These are phyloP conservation scores for Hydrochoerus hydrochaeris DNA, from an alignment of 2,113 vertebrate species.

Conservation along the genomic window DNA sequence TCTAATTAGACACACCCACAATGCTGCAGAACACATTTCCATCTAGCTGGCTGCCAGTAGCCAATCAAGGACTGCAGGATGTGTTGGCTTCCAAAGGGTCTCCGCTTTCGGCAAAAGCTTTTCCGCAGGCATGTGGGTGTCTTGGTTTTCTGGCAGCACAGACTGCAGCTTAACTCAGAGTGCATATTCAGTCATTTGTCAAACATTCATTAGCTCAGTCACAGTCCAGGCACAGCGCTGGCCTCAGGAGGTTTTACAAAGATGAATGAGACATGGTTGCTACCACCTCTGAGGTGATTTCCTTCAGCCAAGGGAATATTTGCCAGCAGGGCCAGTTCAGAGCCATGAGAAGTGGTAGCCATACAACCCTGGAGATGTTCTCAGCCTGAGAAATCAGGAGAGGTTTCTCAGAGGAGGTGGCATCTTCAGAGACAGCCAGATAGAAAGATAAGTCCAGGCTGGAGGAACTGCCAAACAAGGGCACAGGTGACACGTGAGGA, in stretches of 20 bases:
- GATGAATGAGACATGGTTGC: neutral
- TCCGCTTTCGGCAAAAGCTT: conserved; percentile 27
- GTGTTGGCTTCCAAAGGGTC: conserved; percentile 66
- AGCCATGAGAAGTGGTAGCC: neutral
- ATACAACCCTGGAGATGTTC: neutral
- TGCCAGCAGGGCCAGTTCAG: neutral
- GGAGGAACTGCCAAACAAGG: neutral
- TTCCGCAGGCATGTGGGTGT: conserved; percentile 36
- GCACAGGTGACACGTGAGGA: neutral
- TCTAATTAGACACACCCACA: conserved; percentile 77
- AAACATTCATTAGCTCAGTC: conserved; percentile 30
- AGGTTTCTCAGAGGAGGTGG: neutral
- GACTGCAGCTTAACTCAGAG: conserved; percentile 52
- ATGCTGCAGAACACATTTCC: conserved; percentile 44
- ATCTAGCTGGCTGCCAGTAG: conserved; percentile 54
- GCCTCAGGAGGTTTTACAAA: conserved; percentile 35
- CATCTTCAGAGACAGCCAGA: neutral
- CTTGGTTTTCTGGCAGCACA: conserved; percentile 57
- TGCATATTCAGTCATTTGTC: conserved; percentile 55
- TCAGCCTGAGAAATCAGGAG: conserved; percentile 1
- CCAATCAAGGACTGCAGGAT: conserved; percentile 65
- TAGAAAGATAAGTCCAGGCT: neutral
- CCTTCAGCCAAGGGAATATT: neutral
- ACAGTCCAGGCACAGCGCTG: neutral
- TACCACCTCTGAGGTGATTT: neutral